Percentiles rank a stretch among this genome's conserved stretches.
Conservation (phyloP, 2,888 invertebrate species). For the Idaea biselata region DNA sequence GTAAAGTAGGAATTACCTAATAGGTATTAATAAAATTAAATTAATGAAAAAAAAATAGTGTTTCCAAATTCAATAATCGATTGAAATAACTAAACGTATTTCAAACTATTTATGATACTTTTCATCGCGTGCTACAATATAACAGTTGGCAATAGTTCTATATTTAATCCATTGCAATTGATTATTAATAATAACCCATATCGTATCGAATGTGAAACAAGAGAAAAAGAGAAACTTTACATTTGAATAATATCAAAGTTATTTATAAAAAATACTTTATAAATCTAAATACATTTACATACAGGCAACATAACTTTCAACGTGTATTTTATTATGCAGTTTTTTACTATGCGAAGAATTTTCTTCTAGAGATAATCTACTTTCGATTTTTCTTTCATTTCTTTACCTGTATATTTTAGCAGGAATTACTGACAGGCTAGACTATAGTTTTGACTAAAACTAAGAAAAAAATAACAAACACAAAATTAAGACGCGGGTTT, state of each 20-base stretch:
- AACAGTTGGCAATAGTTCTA: background rate
- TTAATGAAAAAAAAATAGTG: too few species aligned
- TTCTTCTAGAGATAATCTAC: background rate
- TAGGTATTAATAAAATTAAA: too few species aligned
- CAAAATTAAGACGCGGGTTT: too few species aligned
- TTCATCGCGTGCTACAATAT: background rate
- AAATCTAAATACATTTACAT: constrained; percentile 1
- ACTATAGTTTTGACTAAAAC: too few species aligned
- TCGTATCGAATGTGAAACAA: background rate
- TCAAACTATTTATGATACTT: background rate
- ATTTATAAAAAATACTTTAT: background rate
- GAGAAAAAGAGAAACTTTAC: background rate
- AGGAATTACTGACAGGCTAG: too few species aligned
- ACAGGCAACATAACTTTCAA: background rate
- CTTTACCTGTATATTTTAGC: too few species aligned
- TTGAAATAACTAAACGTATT: background rate
- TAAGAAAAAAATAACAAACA: too few species aligned
- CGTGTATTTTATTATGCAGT: background rate
- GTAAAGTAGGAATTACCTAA: too few species aligned
- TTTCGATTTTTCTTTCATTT: background rate
- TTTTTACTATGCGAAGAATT: background rate
- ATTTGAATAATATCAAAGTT: background rate
- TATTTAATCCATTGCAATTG: background rate
- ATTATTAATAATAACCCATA: background rate
- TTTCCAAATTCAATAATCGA: too few species aligned